Base-by-base conservation (phyloP, 2,113 vertebrate species). In the Entelurus aequoreus region DNA sequence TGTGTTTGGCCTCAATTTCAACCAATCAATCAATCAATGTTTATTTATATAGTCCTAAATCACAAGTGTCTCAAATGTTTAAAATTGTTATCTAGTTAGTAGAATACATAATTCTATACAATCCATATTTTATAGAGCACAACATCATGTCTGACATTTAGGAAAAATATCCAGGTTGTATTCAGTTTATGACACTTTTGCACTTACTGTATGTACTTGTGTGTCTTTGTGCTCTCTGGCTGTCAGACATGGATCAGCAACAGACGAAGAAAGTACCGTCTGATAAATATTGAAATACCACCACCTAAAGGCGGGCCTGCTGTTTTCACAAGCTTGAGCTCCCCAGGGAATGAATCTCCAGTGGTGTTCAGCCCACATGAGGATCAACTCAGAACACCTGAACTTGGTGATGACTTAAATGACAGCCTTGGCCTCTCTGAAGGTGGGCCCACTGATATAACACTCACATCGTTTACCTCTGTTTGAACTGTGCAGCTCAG, bases 181-280 rank as follows among this genome's bases (percentile, higher is more conserved):
- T 28, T 28, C 4, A 28, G 28, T 28, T 28, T 28, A 28, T 28
- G 28, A 9, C n/a, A 50, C 16, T 6, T 48, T 48, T 6, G 21
- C 19, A 53, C 51, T 14, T 35, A 35, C 28, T 53, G 16, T 28
- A 10, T 51, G 0, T 6, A 19, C n/a, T 40, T 19, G 10, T 44
- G n/a, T 42, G 16, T 44, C 9, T 56, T 57, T 38, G 48, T 49
- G 21, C 50, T 48, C 49, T 64, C 56, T 57, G n/a, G 40, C 60
- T 58, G 54, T 28, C 91, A 99, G 97, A 98, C 96, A 51, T 99
- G 97, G 97, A 98, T 99, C 84, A 96, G 97, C 79, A 99, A 99
- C 90, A 91, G 95, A 80, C 93, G 97, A 85, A 92, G 97, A 79
- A 98, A 98, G 89, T 99, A 95, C 71, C 95, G 97, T 71, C 91